A percentile compares a stretch with the other conserved stretches of the same genome.
Conservation (phyloP, 2,113 vertebrate genomes). For the Phalacrocorax carbo region DNA sequence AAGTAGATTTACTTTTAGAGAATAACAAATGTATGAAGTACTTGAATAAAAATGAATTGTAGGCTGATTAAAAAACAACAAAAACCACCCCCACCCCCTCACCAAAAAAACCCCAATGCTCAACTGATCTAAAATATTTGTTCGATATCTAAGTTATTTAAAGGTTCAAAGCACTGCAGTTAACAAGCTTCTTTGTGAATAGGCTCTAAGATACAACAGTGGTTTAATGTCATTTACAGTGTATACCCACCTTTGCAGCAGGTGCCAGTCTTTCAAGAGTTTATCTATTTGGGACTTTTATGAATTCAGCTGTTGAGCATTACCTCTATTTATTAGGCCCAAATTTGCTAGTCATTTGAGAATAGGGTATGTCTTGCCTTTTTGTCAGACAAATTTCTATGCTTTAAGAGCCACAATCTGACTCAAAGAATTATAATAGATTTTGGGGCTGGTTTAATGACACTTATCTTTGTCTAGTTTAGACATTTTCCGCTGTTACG, state of each 20-base stretch:
- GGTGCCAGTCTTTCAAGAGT: not conserved
- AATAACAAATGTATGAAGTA: not conserved
- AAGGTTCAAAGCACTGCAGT: not conserved
- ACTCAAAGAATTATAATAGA: not conserved
- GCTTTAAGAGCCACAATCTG: not conserved
- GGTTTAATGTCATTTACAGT: not conserved
- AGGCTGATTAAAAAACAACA: not conserved
- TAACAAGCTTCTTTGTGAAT: not conserved
- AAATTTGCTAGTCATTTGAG: not conserved
- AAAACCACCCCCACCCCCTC: fast-evolving
- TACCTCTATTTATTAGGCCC: not conserved
- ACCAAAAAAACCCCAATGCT: too few species aligned
- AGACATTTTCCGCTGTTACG: not conserved
- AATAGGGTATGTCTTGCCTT: not conserved
- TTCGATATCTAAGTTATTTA: not conserved
- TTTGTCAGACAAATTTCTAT: not conserved
- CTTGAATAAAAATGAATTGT: not conserved
- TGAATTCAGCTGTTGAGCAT: not conserved
- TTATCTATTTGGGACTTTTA: not conserved
- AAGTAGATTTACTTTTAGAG: not conserved
- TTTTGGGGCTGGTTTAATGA: not conserved
- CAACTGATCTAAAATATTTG: not conserved
- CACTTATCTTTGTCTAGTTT: not conserved
- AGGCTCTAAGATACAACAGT: not conserved
- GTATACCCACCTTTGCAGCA: not conserved